These are phyloP conservation scores for Notothenia rossii DNA, from an alignment of 2,113 vertebrate genomes.

Conservation along the genomic window DNA sequence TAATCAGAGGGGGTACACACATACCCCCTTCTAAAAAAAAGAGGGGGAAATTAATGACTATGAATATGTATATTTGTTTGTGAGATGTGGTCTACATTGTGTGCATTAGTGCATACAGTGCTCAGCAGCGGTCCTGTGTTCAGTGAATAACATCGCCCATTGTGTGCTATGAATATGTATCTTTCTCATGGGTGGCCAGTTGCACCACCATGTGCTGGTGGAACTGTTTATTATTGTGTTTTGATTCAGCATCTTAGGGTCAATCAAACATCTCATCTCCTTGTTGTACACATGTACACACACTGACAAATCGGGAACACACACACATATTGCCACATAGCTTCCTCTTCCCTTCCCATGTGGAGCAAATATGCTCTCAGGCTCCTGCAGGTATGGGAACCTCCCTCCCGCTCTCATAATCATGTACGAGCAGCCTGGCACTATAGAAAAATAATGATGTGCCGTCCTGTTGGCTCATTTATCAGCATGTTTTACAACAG, in stretches of 20 bases:
- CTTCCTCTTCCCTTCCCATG: conserved; percentile 75
- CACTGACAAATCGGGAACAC: conserved; percentile 13
- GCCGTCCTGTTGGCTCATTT: conserved; percentile 96
- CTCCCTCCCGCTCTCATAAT: conserved; percentile 94
- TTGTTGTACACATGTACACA: neutral
- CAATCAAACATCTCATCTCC: conserved; percentile 45
- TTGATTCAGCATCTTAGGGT: conserved; percentile 45
- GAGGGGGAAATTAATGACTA: conserved; percentile 84
- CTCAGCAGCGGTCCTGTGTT: conserved; percentile 16
- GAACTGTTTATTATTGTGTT: conserved; percentile 54
- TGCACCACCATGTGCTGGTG: conserved; percentile 17
- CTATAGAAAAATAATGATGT: conserved; percentile 95
- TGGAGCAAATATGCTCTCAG: conserved; percentile 31
- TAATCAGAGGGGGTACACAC: conserved; percentile 80
- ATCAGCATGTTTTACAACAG: conserved; percentile 99
- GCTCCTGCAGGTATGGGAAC: conserved; percentile 67
- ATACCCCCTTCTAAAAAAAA: conserved; percentile 72
- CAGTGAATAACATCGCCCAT: conserved; percentile 25
- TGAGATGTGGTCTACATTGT: conserved; percentile 44
- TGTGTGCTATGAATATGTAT: conserved; percentile 45
- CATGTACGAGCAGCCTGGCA: conserved; percentile 93
- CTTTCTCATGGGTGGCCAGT: conserved; percentile 57
- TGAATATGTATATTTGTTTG: conserved; percentile 86
- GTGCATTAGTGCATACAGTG: conserved; percentile 20
- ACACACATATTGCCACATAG: conserved; percentile 20